phyloP scores from a whole-genome alignment of 2,888 invertebrate genomes.

The Orthonychiurus folsomi region DNA sequence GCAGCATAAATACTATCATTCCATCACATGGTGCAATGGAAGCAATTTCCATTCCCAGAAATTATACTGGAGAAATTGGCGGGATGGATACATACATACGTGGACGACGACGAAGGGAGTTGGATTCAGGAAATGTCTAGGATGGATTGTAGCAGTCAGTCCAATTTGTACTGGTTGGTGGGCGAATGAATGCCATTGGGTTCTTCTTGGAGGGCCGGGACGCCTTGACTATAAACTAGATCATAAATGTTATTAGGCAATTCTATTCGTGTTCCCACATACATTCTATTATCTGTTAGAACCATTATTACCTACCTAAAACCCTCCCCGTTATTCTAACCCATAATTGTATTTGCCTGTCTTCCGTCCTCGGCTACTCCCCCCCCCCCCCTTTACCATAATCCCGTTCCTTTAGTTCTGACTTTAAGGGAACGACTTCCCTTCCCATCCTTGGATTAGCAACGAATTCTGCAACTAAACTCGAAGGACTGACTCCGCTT shows the following conservation, averaged over 20 bases:
- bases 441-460: background rate
- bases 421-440: background rate
- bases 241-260: slow-evolving; percentile 1
- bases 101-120: too few species aligned
- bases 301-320: background rate
- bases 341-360: background rate
- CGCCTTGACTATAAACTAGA: background rate
- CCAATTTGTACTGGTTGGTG: background rate
- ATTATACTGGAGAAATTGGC: too few species aligned
- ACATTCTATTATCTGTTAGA: background rate
- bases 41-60: background rate
- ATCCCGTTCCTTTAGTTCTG: background rate
- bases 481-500: too few species aligned
- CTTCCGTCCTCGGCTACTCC: background rate
- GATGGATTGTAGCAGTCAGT: background rate
- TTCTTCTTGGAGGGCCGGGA: background rate
- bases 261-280: background rate
- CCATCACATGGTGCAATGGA: background rate
- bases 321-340: background rate
- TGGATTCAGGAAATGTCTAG: too few species aligned
- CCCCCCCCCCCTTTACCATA: background rate
- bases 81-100: too few species aligned
- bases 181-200: background rate
- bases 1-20: background rate
- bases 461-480: background rate